Percentiles rank a stretch among this genome's conserved stretches.
These are phyloP conservation scores for Cardinalis cardinalis DNA, from an alignment of 2,113 vertebrate species.

Conservation along the genomic window DNA sequence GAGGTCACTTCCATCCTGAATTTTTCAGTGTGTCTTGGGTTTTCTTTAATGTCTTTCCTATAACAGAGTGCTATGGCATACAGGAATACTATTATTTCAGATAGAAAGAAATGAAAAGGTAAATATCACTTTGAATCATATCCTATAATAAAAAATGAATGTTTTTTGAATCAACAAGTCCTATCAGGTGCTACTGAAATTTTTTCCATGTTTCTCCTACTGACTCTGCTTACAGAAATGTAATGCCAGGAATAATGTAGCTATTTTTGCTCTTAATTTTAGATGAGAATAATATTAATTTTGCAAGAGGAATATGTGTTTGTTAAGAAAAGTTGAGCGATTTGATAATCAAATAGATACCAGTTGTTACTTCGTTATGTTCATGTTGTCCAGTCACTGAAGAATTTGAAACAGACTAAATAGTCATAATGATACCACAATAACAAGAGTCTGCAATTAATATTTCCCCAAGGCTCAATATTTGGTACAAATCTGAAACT, in stretches of 20 bases:
- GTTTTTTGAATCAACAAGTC: not conserved
- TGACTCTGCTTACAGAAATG: not conserved
- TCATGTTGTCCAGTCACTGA: not conserved
- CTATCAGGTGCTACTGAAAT: not conserved
- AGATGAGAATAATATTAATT: not conserved
- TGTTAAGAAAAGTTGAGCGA: not conserved
- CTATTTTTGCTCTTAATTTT: not conserved
- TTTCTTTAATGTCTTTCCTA: not conserved
- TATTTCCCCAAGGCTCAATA: not conserved
- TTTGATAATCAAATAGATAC: not conserved
- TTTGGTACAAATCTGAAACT: not conserved
- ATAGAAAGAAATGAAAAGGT: not conserved
- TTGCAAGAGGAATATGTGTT: not conserved
- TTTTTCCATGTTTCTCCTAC: not conserved
- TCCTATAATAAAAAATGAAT: not conserved
- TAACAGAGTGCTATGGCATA: not conserved
- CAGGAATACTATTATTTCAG: not conserved
- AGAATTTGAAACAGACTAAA: not conserved
- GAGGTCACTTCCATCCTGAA: not conserved
- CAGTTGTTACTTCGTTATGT: accelerated
- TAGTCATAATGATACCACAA: not conserved
- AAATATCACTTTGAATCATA: not conserved
- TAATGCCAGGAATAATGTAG: not conserved
- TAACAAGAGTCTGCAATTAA: not conserved
- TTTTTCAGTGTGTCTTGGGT: not conserved